A percentile compares a stretch with the other conserved stretches of the same genome.
phyloP scores from a whole-genome alignment of 2,797 vertebrate species.

The Rhincodon typus region DNA sequence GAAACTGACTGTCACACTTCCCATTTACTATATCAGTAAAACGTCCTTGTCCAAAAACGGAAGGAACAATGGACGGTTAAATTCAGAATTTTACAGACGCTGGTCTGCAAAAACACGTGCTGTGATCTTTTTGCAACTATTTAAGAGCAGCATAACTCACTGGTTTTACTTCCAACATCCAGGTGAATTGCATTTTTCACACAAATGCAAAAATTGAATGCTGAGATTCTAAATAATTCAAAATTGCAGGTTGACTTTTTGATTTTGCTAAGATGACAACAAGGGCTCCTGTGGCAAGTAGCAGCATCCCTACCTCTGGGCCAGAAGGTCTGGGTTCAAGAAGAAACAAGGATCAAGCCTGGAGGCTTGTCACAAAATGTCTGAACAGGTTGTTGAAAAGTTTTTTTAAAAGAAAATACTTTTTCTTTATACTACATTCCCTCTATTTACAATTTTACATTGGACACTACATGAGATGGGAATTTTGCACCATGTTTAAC shows the following conservation, averaged over 20 bases:
- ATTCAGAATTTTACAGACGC: neutral
- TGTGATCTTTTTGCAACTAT: neutral
- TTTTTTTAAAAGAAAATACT: neutral
- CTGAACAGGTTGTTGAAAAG: too few species aligned
- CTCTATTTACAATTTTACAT: neutral
- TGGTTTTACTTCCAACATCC: neutral
- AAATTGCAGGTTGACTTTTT: too few species aligned
- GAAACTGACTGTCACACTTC: neutral
- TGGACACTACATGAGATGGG: neutral
- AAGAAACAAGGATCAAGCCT: too few species aligned
- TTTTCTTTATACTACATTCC: neutral
- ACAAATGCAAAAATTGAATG: neutral
- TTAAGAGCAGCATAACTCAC: neutral
- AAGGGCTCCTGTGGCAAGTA: too few species aligned
- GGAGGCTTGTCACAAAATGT: too few species aligned
- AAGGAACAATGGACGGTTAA: neutral
- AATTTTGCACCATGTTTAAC: neutral
- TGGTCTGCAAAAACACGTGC: neutral
- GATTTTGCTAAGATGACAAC: too few species aligned
- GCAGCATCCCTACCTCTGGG: too few species aligned
- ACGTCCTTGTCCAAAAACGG: neutral
- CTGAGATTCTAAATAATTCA: neutral
- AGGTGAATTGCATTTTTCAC: neutral
- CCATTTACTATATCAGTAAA: neutral
- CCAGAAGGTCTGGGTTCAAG: too few species aligned